A percentile compares a stretch with the other conserved stretches of the same genome.
Conservation (phyloP, 2,113 vertebrate genomes). For the Cyprinus carpio region DNA sequence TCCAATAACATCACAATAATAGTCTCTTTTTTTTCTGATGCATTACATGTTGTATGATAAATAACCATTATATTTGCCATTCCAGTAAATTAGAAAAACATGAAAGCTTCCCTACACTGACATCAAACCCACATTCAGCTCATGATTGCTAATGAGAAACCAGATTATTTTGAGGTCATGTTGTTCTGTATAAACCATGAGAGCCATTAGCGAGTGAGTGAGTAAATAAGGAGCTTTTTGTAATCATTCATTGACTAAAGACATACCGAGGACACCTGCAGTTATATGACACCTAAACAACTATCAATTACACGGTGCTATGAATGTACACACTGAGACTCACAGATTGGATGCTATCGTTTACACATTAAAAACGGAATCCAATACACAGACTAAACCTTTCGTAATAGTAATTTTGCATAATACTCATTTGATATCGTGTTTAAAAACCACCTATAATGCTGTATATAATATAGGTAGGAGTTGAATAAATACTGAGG, state of each 20-base stretch:
- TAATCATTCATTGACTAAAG: not conserved
- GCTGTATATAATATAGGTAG: no score
- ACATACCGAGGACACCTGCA: no score
- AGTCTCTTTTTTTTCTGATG: not conserved
- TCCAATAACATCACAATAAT: no score
- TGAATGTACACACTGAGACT: not conserved
- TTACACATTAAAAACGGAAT: not conserved
- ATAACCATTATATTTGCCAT: not conserved
- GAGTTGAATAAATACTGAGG: no score
- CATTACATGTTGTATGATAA: not conserved
- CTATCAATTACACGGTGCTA: not conserved
- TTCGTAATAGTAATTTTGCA: no score
- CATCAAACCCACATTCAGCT: not conserved
- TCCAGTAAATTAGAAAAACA: not conserved
- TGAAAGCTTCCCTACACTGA: not conserved
- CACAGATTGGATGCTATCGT: no score
- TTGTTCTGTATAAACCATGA: not conserved
- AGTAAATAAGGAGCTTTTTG: not conserved
- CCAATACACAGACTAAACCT: not conserved
- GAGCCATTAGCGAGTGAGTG: not conserved
- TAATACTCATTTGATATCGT: no score
- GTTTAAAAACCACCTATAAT: no score
- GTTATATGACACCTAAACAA: conserved; percentile 14
- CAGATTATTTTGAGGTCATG: not conserved
- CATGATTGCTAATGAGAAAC: no score